Evolutionary conservation across 2,888 invertebrate genomes (phyloP).

Genomic region (Nycteola revayana): DNA sequence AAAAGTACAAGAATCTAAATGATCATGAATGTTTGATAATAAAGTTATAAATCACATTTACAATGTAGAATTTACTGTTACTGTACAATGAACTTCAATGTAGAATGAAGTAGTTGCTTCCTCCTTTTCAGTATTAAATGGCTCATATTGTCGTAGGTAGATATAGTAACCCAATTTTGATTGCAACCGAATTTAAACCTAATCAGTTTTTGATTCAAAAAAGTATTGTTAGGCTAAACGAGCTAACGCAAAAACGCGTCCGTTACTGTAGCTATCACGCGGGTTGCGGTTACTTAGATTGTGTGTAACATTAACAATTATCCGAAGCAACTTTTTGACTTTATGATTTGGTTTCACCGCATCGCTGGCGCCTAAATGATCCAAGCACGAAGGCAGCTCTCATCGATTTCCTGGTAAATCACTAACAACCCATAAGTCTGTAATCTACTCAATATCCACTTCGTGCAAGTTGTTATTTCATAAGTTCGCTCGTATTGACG

Average conservation of each 20-base stretch:
- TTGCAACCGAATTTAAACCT: slow-evolving; percentile 46
- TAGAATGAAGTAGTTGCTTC: slow-evolving; percentile 37
- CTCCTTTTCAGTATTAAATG: slow-evolving; percentile 27
- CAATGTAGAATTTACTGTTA: no score
- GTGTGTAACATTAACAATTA: slow-evolving; percentile 55
- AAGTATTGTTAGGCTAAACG: slow-evolving; percentile 49
- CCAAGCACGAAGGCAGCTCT: slow-evolving; percentile 36
- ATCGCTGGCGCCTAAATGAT: slow-evolving; percentile 43
- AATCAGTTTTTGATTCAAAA: slow-evolving; percentile 53
- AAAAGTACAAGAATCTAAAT: no score
- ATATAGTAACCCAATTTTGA: slow-evolving; percentile 47
- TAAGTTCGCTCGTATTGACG: slow-evolving; percentile 29
- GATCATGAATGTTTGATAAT: slow-evolving; percentile 20
- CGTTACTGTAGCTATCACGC: slow-evolving; percentile 51
- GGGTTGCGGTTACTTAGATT: slow-evolving; percentile 58
- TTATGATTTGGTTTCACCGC: slow-evolving; percentile 34
- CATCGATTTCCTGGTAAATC: slow-evolving; percentile 47
- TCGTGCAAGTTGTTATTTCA: slow-evolving; percentile 45
- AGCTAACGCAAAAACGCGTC: slow-evolving; percentile 52
- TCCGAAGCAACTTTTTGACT: slow-evolving; percentile 39
- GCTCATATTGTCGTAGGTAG: slow-evolving; percentile 34
- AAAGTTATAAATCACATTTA: slow-evolving; percentile 20
- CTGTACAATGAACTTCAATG: no score
- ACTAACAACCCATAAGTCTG: slow-evolving; percentile 34
- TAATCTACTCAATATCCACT: slow-evolving; percentile 32